Evolutionary conservation across 2,113 vertebrate genomes (phyloP), one percentile per base, ranked within the genome.

Genomic region (Dromaius novaehollandiae): DNA sequence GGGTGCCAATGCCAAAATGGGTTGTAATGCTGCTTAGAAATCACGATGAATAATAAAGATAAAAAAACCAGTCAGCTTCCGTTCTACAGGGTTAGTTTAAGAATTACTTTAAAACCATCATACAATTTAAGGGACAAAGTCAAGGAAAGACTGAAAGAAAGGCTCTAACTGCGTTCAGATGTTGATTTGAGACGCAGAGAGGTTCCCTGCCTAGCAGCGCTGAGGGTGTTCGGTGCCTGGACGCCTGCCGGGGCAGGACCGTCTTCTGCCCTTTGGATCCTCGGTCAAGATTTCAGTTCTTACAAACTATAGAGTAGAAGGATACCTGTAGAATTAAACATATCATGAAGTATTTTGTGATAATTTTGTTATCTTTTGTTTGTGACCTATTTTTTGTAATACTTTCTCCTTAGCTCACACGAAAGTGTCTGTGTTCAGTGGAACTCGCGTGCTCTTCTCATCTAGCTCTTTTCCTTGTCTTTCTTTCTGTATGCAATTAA

Each of bases 401-500:
- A 34, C 55, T 51, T 89, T 90, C 71, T 85, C 80, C 38, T 77
- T 53, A 20, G 36, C 38, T 68, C 60, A n/a, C 30, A 26, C 30
- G 58, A 46, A 73, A 38, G 20, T 25, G 44, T 36, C 60, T 71
- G 0, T 17, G 34, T 74, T 94, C 55, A 63, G 68, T 5, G 2
- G 58, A 60, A 81, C 63, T 13, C 34, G 73, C 58, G 50, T 55
- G 42, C 1, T 3, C 76, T 83, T 90, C 89, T 77, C 14, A 60
- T 88, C 79, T 81, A 64, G 19, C 82, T 90, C 82, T 74, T 86
- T 73, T 74, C 13, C 7, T 70, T 88, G 79, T 82, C 50, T 94
- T 77, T 78, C 87, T 68, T 82, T 88, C 82, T 69, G 34, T 17
- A 4, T 61, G 71, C 82, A 94, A 78, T 97, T 91, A 92, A 90